A percentile compares a stretch with the other conserved stretches of the same genome.
Evolutionary conservation across 1,140 invertebrate species (phyloP).

Genomic region (Trachymyrmex cornetzi): DNA sequence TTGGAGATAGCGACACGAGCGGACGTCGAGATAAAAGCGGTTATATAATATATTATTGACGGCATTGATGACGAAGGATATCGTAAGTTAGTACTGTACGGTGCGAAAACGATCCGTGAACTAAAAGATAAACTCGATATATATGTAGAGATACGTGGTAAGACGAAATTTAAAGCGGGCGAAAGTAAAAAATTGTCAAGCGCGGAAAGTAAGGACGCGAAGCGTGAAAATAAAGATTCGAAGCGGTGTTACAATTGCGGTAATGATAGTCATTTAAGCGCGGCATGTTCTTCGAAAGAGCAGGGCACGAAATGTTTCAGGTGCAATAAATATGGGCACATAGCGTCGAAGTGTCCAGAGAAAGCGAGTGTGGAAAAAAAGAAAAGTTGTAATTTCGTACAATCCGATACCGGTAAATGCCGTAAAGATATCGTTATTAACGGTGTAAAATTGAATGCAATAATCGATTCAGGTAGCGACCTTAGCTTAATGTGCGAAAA

Average conservation of each 20-base stretch:
- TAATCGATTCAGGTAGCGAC: too few species aligned
- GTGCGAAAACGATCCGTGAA: constrained; percentile 65
- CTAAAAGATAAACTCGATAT: constrained; percentile 73
- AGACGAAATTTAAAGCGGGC: constrained; percentile 53
- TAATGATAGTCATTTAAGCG: neutral
- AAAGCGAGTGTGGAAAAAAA: too few species aligned
- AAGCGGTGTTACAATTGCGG: constrained; percentile 53
- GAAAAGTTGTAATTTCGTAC: too few species aligned
- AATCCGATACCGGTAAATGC: too few species aligned
- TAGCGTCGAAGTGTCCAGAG: too few species aligned
- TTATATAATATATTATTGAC: constrained; percentile 81
- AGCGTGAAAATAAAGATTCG: neutral
- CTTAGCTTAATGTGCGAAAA: too few species aligned
- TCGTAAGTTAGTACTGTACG: constrained; percentile 80
- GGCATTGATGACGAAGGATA: constrained; percentile 75
- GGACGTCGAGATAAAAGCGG: constrained; percentile 71
- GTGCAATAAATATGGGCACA: too few species aligned
- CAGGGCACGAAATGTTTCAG: too few species aligned
- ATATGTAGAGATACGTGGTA: constrained; percentile 52
- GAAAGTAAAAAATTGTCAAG: neutral
- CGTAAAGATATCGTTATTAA: too few species aligned
- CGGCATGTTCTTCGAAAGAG: too few species aligned
- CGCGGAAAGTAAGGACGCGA: neutral
- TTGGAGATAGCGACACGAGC: constrained; percentile 68
- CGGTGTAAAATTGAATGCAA: too few species aligned